These are phyloP conservation scores for Tillus elongatus DNA, from an alignment of 2,888 invertebrate species.

Conservation along the genomic window DNA sequence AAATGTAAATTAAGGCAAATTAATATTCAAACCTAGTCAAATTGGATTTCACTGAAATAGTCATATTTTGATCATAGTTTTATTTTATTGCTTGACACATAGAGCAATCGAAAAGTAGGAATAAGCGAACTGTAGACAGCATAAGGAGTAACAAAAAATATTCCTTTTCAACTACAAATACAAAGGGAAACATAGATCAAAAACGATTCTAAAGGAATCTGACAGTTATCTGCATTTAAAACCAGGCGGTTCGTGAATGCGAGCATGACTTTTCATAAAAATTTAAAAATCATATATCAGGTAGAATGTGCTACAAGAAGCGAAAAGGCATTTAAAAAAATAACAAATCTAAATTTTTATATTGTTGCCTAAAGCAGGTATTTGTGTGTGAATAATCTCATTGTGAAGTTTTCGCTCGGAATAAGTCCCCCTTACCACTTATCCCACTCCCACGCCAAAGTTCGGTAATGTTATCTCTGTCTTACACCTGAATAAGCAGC, in stretches of 20 bases:
- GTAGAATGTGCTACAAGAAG: constrained; percentile 27
- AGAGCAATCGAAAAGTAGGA: no score
- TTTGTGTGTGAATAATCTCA: constrained; percentile 36
- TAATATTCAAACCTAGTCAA: no score
- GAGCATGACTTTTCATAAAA: constrained; percentile 35
- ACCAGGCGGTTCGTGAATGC: constrained; percentile 19
- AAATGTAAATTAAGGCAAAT: no score
- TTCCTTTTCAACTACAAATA: no score
- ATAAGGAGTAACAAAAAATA: no score
- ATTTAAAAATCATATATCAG: constrained; percentile 32
- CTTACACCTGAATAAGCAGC: background rate
- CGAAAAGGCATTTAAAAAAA: constrained; percentile 26
- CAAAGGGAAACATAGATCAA: constrained; percentile 19
- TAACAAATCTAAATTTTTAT: constrained; percentile 30
- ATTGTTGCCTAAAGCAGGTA: constrained; percentile 33
- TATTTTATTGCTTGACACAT: no score
- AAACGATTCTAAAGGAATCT: constrained; percentile 11
- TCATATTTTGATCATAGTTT: no score
- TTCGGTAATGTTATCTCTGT: constrained; percentile 13
- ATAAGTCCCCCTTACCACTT: constrained; percentile 28
- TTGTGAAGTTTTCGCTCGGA: constrained; percentile 30
- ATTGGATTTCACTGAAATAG: no score
- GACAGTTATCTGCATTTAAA: constrained; percentile 21
- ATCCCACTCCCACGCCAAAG: constrained; percentile 28
- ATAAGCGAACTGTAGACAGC: no score